Evolutionary conservation across 2,888 invertebrate genomes (phyloP).

Genomic region (Diarsia rubi): DNA sequence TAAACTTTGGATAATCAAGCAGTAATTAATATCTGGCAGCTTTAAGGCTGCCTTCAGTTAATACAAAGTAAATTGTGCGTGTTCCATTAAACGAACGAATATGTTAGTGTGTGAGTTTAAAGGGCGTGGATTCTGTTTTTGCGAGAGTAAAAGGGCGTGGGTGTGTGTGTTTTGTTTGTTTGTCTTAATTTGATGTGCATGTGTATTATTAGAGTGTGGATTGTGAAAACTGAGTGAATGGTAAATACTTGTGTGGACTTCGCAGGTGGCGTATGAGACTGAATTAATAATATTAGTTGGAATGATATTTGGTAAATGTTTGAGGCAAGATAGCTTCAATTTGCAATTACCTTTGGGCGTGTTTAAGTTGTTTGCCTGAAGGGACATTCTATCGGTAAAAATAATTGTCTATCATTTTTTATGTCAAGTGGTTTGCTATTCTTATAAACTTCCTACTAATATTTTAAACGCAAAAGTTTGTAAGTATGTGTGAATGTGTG

Average conservation of each 20-base stretch:
- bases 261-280: neutral
- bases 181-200: conserved; percentile 37
- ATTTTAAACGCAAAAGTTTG: too few relatives aligned
- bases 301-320: neutral
- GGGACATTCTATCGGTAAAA: neutral
- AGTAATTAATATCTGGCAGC: conserved; percentile 63
- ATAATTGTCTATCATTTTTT: neutral
- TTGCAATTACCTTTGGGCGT: neutral
- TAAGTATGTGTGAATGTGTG: too few relatives aligned
- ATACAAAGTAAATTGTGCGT: conserved; percentile 42
- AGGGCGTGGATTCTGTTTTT: neutral
- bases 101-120: neutral
- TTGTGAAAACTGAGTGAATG: neutral
- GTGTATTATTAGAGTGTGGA: conserved; percentile 6
- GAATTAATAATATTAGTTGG: neutral
- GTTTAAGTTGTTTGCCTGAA: neutral
- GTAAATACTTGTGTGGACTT: conserved; percentile 1
- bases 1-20: conserved; percentile 59
- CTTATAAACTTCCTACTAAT: too few relatives aligned
- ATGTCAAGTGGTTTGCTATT: neutral
- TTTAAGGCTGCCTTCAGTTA: conserved; percentile 45
- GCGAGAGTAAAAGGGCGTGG: neutral
- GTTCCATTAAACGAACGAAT: conserved; percentile 30
- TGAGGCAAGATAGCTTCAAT: neutral
- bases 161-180: conserved; percentile 16